Evolutionary conservation across 2,113 vertebrate genomes (phyloP).

Genomic region (Hippocampus zosterae): DNA sequence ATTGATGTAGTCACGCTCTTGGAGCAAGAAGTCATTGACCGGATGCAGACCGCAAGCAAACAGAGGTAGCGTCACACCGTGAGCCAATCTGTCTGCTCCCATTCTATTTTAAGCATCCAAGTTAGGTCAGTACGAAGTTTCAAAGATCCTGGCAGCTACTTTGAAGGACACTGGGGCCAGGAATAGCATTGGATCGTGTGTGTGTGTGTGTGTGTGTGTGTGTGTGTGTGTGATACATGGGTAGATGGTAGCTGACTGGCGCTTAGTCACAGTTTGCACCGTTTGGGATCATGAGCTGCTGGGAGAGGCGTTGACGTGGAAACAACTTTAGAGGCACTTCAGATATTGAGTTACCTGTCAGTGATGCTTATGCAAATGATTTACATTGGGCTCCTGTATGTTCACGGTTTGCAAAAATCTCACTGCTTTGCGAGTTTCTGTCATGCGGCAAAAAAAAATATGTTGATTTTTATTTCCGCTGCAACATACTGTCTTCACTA

Average conservation of each 20-base stretch:
- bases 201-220: not conserved
- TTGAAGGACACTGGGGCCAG: not conserved
- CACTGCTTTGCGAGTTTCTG: too few species aligned
- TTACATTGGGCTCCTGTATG: not conserved
- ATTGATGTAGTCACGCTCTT: not conserved
- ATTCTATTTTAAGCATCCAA: not conserved
- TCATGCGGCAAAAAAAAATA: too few species aligned
- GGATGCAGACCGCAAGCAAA: not conserved
- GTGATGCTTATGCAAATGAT: not conserved
- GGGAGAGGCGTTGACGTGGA: not conserved
- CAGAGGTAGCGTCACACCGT: not conserved
- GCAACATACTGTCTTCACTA: too few species aligned
- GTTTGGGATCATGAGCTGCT: not conserved
- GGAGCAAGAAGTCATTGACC: not conserved
- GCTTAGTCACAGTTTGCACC: not conserved
- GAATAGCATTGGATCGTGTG: not conserved
- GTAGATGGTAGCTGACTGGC: not conserved
- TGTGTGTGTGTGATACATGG: not conserved
- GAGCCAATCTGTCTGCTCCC: not conserved
- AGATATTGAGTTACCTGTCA: not conserved
- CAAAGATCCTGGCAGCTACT: not conserved
- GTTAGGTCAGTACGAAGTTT: conserved; percentile 1
- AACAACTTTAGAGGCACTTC: not conserved
- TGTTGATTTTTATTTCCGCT: too few species aligned
- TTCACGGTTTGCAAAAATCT: too few species aligned